Evolutionary conservation across 2,888 invertebrate genomes (phyloP).

Genomic region (Pristionchus mayeri): DNA sequence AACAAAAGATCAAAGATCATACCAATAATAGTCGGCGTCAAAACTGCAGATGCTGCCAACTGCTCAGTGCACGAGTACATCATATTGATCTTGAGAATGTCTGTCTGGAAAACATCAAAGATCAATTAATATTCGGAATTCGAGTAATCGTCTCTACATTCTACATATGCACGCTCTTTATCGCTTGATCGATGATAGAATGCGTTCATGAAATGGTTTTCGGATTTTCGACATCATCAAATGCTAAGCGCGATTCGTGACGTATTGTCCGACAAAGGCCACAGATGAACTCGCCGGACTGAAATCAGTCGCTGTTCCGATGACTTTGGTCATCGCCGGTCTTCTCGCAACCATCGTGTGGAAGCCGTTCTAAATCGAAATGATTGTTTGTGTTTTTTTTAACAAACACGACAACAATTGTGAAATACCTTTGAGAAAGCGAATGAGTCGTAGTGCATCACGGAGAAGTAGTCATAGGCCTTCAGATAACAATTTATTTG

Average conservation of each 20-base stretch:
- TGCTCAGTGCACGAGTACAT: constrained; percentile 73
- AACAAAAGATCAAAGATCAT: no score
- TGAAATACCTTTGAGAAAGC: constrained; percentile 74
- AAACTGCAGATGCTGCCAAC: constrained; percentile 22
- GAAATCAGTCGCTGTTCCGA: constrained; percentile 75
- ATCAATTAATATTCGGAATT: no score
- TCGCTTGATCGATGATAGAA: no score
- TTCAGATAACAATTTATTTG: no score
- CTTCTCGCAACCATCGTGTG: constrained; percentile 71
- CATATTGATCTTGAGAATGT: constrained; percentile 74
- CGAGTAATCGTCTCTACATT: no score
- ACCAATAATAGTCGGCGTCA: neutral
- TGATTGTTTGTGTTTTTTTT: no score
- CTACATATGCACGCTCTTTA: no score
- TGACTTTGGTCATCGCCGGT: constrained; percentile 73
- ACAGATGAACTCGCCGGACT: constrained; percentile 61
- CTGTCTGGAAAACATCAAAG: constrained; percentile 56
- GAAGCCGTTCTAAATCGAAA: constrained; percentile 69
- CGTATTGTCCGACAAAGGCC: no score
- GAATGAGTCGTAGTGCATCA: constrained; percentile 74
- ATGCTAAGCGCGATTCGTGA: no score
- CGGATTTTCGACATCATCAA: no score
- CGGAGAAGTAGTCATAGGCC: constrained; percentile 65
- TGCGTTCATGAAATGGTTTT: no score
- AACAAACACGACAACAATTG: no score